Evolutionary conservation across 2,113 vertebrate species (phyloP), one percentile per base, ranked within the genome.

Genomic region (Otis tarda): DNA sequence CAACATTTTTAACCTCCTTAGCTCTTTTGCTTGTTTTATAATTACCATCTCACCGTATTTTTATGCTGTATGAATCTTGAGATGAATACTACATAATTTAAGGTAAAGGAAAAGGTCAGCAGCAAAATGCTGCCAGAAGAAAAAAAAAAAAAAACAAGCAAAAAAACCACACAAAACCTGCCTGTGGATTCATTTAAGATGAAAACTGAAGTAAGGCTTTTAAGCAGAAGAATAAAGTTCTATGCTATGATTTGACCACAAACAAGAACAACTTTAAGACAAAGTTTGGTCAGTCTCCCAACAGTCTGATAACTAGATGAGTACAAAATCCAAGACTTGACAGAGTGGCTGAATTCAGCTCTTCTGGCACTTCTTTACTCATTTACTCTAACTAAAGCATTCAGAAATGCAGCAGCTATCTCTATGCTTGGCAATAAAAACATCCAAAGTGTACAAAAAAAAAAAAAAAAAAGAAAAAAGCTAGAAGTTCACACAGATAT

Each of bases 151-250:
- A 41, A 41, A 41, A 41, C 11, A 41, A 41, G n/a, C n/a, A n/a
- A n/a, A n/a, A 41, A 41, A 41, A 5, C 41, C 2, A 73, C 3
- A 12, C 1, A 3, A 21, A 70, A 76, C 13, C 2, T n/a, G 13
- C 9, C 23, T 10, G 4, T 73, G 31, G 35, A 76, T 60, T 86
- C 2, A 86, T 61, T 91, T 43, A 69, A 61, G 33, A 60, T 8
- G 22, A 14, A 73, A 90, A 69, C 7, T 41, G 61, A 83, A 63
- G 45, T 28, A 39, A 10, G 10, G 27, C 5, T 71, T 90, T 63
- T 50, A 68, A 82, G 35, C 10, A 47, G 30, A 83, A n/a, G 5
- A 77, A 11, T 63, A 13, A 87, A 55, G 9, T 47, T 75, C 39
- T 50, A 79, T 7, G 12, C 7, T 33, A 15, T 45, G 8, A 64